A percentile compares a stretch with the other conserved stretches of the same genome.
These are phyloP conservation scores for Potamilus streckersoni DNA, from an alignment of 1,140 invertebrate genomes.

Conservation along the genomic window DNA sequence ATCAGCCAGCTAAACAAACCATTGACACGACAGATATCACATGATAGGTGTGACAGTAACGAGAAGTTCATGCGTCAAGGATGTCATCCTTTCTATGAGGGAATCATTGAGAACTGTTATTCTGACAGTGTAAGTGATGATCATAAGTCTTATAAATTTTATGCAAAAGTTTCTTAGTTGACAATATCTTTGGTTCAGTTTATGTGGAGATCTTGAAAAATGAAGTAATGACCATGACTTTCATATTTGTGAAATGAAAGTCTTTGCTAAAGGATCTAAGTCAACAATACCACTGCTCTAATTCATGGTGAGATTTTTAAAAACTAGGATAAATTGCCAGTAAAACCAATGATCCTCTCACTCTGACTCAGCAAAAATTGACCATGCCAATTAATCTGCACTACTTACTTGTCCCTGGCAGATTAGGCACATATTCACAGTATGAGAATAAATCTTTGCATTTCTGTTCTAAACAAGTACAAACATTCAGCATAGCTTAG, in stretches of 20 bases:
- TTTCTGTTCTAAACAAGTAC: too few species aligned
- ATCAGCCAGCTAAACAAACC: conserved; percentile 35
- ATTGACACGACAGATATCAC: conserved; percentile 16
- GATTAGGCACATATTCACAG: too few species aligned
- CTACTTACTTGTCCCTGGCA: too few species aligned
- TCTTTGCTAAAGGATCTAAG: too few species aligned
- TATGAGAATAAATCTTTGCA: too few species aligned
- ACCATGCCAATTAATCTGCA: too few species aligned
- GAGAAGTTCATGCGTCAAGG: conserved; percentile 51
- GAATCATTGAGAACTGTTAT: conserved; percentile 51
- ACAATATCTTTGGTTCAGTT: background rate
- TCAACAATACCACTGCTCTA: too few species aligned
- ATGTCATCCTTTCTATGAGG: conserved; percentile 64
- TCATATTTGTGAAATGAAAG: background rate
- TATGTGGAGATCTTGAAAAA: background rate
- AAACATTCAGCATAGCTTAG: too few species aligned
- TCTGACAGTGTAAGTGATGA: conserved; percentile 44
- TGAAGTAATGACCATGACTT: background rate
- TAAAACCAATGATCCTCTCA: too few species aligned
- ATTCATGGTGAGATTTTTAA: too few species aligned
- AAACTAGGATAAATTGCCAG: too few species aligned
- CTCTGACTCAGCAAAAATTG: too few species aligned
- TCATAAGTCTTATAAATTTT: background rate
- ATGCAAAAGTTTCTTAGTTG: background rate
- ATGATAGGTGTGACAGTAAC: conserved; percentile 31